Evolutionary conservation across 2,888 invertebrate genomes (phyloP), one percentile per base, ranked within the genome.

Genomic region (Reticulitermes lucifugus): DNA sequence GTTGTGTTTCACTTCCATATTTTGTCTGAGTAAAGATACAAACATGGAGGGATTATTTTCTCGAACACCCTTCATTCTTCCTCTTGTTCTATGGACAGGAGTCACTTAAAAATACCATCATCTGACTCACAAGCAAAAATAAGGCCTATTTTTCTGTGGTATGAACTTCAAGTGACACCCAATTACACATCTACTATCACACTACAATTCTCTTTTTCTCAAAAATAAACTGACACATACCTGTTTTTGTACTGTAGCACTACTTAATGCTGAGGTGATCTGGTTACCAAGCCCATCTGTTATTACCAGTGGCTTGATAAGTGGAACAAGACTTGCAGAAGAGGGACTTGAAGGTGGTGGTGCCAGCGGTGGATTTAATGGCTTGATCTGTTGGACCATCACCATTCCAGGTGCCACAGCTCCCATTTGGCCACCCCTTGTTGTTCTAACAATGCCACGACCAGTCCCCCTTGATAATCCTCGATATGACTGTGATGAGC

Each of bases 231-330:
- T 55, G 14, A 55, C 12, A 79, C 43, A 55, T 85, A 85, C 85
- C 85, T 85, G 85, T 60, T 85, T 85, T 22, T 85, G 85, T n/a
- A 79, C 82, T 25, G 59, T 59, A 12, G 59, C 41, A 21, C 60
- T 41, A 73, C 60, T 46, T 51, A 70, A 46, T 25, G 77, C 60
- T 22, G 77, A 41, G 3, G 84, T 59, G 22, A 79, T 55, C 35
- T 55, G 77, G 4, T 43, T 18, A 83, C 43, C 70, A 5, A 41
- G 59, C 65, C 60, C 12, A 6, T 55, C 25, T 25, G 85, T 43
- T 82, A 87, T 79, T 51, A 86, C 81, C 43, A 86, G 80, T 43
- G 86, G 85, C 70, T 81, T 84, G 80, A 85, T 86, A 46, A 85
- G 81, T 73, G 87, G 87, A 46, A 86, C 84, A 80, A 84, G 83